Conservation (phyloP, 2,113 vertebrate genomes). For the Microcebus murinus region DNA sequence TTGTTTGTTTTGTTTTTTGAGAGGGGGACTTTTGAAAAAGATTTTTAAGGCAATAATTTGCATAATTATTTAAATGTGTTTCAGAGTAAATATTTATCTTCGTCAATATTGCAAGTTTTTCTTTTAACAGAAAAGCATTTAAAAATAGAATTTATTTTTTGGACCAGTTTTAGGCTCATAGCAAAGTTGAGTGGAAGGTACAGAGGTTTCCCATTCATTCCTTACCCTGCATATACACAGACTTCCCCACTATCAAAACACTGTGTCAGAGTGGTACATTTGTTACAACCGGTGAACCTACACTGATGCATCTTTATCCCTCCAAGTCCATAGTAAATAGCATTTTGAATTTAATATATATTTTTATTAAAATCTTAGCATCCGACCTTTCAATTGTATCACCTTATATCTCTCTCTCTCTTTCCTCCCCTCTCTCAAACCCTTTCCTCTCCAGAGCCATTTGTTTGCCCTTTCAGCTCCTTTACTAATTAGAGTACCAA, state of each 20-base stretch:
- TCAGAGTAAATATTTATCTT: conserved; percentile 66
- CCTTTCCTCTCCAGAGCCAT: conserved; percentile 21
- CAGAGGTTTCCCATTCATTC: not conserved
- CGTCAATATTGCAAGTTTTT: conserved; percentile 67
- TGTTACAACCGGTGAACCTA: not conserved
- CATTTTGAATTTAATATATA: conserved; percentile 56
- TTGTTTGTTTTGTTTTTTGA: conserved; percentile 71
- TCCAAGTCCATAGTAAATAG: not conserved
- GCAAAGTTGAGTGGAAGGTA: not conserved
- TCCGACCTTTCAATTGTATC: conserved; percentile 16
- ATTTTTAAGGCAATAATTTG: not conserved
- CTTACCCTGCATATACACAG: accelerated
- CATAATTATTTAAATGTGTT: not conserved
- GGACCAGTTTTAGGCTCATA: not conserved
- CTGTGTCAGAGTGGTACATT: not conserved
- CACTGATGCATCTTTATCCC: no score
- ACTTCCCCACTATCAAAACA: not conserved
- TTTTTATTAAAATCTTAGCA: conserved; percentile 68
- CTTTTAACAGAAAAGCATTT: conserved; percentile 51
- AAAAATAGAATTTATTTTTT: conserved; percentile 59
- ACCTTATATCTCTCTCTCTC: not conserved
- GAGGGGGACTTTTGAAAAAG: conserved; percentile 25
- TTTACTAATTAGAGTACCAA: conserved; percentile 65
- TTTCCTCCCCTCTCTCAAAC: not conserved
- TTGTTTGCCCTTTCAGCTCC: conserved; percentile 51